phyloP scores from a whole-genome alignment of 2,113 vertebrate genomes.

The Istiophorus platypterus region DNA sequence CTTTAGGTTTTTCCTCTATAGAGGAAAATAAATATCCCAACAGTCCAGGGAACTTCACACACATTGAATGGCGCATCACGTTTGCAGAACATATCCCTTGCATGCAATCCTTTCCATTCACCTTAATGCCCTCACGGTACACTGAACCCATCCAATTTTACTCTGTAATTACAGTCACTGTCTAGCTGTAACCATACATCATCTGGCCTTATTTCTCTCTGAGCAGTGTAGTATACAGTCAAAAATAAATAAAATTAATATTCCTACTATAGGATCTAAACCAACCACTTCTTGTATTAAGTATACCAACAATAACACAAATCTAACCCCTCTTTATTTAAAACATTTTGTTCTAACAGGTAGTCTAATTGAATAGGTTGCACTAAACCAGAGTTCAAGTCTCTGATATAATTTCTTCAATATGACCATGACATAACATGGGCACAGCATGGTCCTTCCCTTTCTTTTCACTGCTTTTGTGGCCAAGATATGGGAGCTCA shows the following conservation, averaged over 20 bases:
- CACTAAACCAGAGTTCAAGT: background rate
- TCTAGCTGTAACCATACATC: conserved; percentile 14
- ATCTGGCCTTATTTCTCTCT: background rate
- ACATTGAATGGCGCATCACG: background rate
- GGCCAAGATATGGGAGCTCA: background rate
- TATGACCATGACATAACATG: background rate
- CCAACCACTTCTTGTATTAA: background rate
- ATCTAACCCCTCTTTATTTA: background rate
- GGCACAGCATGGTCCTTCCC: background rate
- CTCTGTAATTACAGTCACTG: conserved; percentile 18
- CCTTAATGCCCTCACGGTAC: conserved; percentile 7
- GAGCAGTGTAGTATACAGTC: background rate
- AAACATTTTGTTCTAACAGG: background rate
- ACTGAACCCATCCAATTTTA: conserved; percentile 18
- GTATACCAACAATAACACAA: background rate
- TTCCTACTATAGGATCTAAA: background rate
- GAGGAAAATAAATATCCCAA: conserved; percentile 1
- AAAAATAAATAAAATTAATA: background rate
- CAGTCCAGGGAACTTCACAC: conserved; percentile 1
- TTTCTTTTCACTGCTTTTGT: background rate
- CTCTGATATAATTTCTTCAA: conserved; percentile 4
- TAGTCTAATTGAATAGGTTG: background rate
- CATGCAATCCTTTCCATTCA: conserved; percentile 21
- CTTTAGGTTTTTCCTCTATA: background rate
- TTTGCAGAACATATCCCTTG: conserved; percentile 2